phyloP scores from a whole-genome alignment of 2,113 vertebrate species.

The Tachuris rubrigastra region DNA sequence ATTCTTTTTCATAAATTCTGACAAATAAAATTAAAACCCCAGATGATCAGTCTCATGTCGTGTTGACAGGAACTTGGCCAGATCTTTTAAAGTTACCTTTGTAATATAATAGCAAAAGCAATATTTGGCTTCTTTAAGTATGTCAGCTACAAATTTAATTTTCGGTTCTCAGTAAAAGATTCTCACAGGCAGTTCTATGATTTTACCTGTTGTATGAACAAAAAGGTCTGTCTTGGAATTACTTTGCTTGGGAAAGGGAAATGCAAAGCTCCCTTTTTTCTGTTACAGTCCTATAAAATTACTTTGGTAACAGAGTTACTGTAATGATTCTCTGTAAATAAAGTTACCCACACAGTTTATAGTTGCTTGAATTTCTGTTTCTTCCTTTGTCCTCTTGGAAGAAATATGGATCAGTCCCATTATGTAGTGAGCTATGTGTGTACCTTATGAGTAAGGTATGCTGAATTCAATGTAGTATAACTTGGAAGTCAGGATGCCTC shows the following conservation, averaged over 20 bases:
- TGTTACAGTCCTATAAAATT: neutral
- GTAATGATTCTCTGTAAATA: neutral
- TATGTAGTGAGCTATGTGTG: neutral
- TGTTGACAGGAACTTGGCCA: neutral
- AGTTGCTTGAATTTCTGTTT: neutral
- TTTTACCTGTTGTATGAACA: neutral
- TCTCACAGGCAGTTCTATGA: neutral
- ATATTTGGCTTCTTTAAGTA: neutral
- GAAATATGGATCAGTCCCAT: neutral
- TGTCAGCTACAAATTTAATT: neutral
- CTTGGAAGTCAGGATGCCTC: neutral
- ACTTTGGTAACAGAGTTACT: neutral
- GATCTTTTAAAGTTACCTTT: neutral
- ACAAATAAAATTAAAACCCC: neutral
- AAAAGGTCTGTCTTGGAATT: neutral
- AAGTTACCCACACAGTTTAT: neutral
- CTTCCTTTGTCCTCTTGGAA: neutral
- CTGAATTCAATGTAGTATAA: neutral
- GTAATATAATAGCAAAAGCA: neutral
- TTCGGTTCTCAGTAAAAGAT: neutral
- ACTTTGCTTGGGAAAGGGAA: neutral
- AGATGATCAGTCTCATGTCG: neutral
- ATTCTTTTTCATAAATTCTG: neutral
- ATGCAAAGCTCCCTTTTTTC: neutral
- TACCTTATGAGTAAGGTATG: neutral